These are phyloP conservation scores for Sphenopsis melanotis DNA, from an alignment of 2,797 vertebrate species.

Conservation along the genomic window DNA sequence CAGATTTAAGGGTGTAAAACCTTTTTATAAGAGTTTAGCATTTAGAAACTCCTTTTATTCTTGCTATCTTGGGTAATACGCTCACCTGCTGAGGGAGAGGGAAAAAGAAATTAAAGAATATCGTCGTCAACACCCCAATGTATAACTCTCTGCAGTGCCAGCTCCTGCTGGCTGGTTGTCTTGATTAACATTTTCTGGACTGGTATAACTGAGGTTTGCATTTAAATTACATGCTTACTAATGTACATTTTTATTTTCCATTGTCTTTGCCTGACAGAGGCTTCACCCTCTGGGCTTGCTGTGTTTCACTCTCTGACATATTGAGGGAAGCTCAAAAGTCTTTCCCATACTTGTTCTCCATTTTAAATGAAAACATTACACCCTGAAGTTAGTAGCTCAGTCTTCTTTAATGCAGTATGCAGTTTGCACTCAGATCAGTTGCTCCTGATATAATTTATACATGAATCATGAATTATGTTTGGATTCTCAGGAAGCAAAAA, in stretches of 20 bases:
- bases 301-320: neutral
- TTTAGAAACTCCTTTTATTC: neutral
- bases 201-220: neutral
- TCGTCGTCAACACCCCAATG: neutral
- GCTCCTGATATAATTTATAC: constrained; percentile 43
- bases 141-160: neutral
- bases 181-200: constrained; percentile 1
- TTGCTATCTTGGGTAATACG: neutral
- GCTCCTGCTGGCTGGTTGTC: neutral
- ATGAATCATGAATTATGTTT: constrained; percentile 29
- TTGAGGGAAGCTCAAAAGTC: neutral
- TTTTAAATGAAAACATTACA: neutral
- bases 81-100: neutral
- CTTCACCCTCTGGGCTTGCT: neutral
- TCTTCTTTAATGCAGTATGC: neutral
- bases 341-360: neutral
- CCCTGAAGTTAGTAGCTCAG: neutral
- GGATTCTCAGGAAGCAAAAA: constrained; percentile 45
- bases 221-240: constrained; percentile 13
- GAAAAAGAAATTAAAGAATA: neutral
- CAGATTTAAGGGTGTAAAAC: neutral
- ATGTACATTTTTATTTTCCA: neutral
- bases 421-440: neutral
- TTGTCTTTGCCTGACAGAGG: neutral
- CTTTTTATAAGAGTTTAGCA: neutral